Evolutionary conservation across 2,113 vertebrate species (phyloP).

Genomic region (Cynopterus brachyotis): DNA sequence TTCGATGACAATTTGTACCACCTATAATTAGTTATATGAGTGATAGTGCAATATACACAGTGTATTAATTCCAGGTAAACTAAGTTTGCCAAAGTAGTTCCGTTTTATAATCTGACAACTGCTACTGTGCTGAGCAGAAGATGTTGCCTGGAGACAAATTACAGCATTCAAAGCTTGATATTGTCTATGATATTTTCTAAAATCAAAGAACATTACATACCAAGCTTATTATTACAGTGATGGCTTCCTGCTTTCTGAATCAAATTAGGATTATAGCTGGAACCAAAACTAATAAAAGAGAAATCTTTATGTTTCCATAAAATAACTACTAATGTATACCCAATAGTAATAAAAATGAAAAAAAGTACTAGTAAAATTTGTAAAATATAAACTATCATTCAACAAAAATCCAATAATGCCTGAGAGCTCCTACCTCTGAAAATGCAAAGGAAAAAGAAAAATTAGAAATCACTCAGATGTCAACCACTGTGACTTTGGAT

Average conservation of each 20-base stretch:
- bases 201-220: background rate
- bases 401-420: slow-evolving; percentile 14
- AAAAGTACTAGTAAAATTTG: background rate
- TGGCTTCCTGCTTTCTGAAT: background rate
- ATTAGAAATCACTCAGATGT: slow-evolving; percentile 15
- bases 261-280: slow-evolving; percentile 35
- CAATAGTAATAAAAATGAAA: slow-evolving; percentile 1
- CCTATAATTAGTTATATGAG: background rate
- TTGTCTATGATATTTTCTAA: slow-evolving; percentile 19
- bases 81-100: background rate
- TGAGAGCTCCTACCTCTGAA: background rate
- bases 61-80: background rate
- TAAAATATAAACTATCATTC: slow-evolving; percentile 39
- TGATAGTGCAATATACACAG: background rate
- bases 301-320: background rate
- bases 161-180: background rate
- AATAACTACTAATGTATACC: background rate
- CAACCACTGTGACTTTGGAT: background rate
- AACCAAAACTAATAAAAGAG: slow-evolving; percentile 25
- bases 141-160: slow-evolving; percentile 3
- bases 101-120: background rate
- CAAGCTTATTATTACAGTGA: background rate
- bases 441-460: slow-evolving; percentile 43
- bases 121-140: background rate
- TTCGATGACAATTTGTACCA: background rate